A percentile compares a stretch with the other conserved stretches of the same genome.
These are phyloP conservation scores for Aphelinus atriplicis DNA, from an alignment of 1,140 invertebrate species.

Conservation along the genomic window DNA sequence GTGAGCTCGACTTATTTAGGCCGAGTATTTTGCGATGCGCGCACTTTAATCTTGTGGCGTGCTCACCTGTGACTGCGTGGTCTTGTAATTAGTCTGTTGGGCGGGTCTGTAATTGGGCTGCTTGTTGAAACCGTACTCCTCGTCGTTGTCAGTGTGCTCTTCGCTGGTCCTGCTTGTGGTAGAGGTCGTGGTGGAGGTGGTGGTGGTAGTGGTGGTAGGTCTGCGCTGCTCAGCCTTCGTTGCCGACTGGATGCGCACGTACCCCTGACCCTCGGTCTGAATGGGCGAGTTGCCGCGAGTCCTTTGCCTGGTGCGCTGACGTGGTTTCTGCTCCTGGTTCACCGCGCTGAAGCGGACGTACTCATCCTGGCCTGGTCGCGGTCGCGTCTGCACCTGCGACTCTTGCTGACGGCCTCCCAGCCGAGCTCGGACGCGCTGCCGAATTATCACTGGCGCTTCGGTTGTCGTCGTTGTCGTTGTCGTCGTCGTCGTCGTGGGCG, in stretches of 20 bases:
- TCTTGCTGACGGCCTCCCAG: conserved; percentile 50
- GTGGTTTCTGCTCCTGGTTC: conserved; percentile 48
- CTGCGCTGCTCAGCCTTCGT: conserved; percentile 43
- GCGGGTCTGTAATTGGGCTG: conserved; percentile 53
- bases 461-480: conserved; percentile 52
- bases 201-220: conserved; percentile 37
- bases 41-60: background rate
- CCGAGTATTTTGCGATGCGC: background rate
- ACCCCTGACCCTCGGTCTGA: conserved; percentile 59
- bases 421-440: conserved; percentile 55
- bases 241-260: conserved; percentile 55
- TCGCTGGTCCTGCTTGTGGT: conserved; percentile 31
- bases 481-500: conserved; percentile 32
- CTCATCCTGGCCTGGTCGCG: conserved; percentile 56
- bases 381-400: conserved; percentile 55
- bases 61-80: conserved; percentile 1
- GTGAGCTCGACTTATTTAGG: background rate
- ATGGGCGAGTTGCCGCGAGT: conserved; percentile 48
- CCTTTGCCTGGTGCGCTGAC: conserved; percentile 45
- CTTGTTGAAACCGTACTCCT: conserved; percentile 60
- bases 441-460: conserved; percentile 51
- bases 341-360: conserved; percentile 62
- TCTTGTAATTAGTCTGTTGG: conserved; percentile 47
- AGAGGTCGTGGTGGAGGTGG: conserved; percentile 36
- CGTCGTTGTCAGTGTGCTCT: conserved; percentile 41